Evolutionary conservation across 2,797 vertebrate genomes (phyloP), one percentile per base, ranked within the genome.

Genomic region (Falco novaeseelandiae): DNA sequence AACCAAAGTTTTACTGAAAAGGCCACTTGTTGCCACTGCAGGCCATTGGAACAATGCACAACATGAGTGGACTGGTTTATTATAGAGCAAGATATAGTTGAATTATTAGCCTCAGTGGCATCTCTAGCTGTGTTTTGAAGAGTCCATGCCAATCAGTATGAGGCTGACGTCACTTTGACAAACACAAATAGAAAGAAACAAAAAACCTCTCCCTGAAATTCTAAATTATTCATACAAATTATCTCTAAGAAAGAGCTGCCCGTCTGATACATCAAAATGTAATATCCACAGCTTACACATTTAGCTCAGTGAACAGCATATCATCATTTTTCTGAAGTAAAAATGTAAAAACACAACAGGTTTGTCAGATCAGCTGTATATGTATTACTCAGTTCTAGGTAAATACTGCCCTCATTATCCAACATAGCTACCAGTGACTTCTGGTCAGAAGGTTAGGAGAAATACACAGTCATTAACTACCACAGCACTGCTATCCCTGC

Each of bases 51-150:
- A 36, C 13, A 76, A 48, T 1, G 26, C 23, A 77, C 25, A 89
- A 54, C 19, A 42, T 1, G 3, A 83, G 18, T 44, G 21, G 29
- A 88, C 70, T 29, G 6, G 14, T 84, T 96, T 48, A 52, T 94
- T 92, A 95, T 70, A 54, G 62, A 89, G 46, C 48, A 71, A 95
- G 70, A 88, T 54, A 38, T 10, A 83, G 40, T 15, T 91, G 44
- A 96, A 97, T 91, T 91, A 89, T 63, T 92, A 94, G 76, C 34
- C 96, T 80, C 67, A 87, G 19, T n/a, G 30, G 21, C 29, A 82
- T 40, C 63, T 90, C 62, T 59, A 83, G 83, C 27, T 32, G 12
- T 63, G 27, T 70, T 91, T 91, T 83, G 49, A 91, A 95, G 36
- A 93, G 66, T 52, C 14, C 26, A 59, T 55, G 49, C 26, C 93